Evolutionary conservation across 2,113 vertebrate genomes (phyloP).

Genomic region (Entomyzon cyanotis): DNA sequence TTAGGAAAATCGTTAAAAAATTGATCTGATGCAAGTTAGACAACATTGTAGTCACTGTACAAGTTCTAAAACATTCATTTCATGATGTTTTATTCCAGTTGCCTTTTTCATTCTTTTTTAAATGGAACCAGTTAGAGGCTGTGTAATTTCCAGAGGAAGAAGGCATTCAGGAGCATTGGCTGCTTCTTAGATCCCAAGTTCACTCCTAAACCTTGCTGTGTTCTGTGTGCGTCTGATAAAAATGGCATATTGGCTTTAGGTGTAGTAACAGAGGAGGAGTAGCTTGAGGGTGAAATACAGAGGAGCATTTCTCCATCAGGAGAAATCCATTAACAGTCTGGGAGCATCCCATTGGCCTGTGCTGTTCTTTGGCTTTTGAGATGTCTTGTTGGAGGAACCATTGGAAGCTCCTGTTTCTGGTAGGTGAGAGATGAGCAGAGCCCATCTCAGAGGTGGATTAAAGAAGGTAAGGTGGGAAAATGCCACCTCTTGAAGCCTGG

Average conservation of each 20-base stretch:
- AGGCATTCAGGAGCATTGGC: not conserved
- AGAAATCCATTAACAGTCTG: not conserved
- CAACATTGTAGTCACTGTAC: not conserved
- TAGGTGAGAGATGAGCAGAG: not conserved
- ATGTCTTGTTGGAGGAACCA: not conserved
- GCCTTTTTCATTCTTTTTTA: not conserved
- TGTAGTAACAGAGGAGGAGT: not conserved
- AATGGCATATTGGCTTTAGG: not conserved
- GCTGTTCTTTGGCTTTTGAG: not conserved
- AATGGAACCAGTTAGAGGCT: not conserved
- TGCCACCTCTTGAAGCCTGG: not conserved
- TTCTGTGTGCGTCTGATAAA: not conserved
- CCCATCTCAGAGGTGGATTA: not conserved
- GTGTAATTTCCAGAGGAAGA: not conserved
- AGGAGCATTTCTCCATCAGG: not conserved
- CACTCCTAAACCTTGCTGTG: not conserved
- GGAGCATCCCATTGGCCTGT: fast-evolving
- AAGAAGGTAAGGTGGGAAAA: not conserved
- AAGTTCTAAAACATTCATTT: not conserved
- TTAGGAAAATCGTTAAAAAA: not conserved
- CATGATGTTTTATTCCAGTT: not conserved
- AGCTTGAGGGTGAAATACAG: not conserved
- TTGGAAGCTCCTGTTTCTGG: not conserved
- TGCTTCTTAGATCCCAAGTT: not conserved
- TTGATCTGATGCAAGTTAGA: not conserved